Evolutionary conservation across 1,140 invertebrate species (phyloP).

Genomic region (Papilio dardanus): DNA sequence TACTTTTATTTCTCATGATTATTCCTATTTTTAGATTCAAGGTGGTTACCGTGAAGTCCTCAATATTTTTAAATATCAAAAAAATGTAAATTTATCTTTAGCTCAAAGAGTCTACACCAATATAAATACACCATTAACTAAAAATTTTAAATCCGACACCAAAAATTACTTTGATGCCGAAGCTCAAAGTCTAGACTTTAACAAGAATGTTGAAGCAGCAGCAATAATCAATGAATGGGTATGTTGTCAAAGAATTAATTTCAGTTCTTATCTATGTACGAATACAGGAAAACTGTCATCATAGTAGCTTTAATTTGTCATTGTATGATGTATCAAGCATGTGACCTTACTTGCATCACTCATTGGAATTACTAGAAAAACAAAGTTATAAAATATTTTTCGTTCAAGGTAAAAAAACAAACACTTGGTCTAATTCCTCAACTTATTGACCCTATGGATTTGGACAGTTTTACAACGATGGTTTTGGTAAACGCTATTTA

Average conservation of each 20-base stretch:
- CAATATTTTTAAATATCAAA: conserved; percentile 40
- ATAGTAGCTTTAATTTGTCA: no score
- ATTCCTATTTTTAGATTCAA: conserved; percentile 50
- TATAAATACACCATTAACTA: conserved; percentile 44
- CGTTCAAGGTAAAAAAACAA: conserved; percentile 81
- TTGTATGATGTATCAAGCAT: no score
- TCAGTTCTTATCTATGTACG: not conserved
- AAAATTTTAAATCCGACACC: conserved; percentile 62
- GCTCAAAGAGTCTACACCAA: conserved; percentile 53
- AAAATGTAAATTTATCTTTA: conserved; percentile 47
- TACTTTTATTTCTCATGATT: not conserved
- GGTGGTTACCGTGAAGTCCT: conserved; percentile 43
- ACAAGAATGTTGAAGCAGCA: conserved; percentile 68
- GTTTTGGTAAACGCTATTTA: conserved; percentile 75
- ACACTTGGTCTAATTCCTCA: conserved; percentile 86
- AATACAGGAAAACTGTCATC: no score
- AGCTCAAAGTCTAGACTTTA: conserved; percentile 82
- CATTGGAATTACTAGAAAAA: no score
- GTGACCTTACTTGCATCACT: no score
- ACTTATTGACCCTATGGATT: conserved; percentile 77
- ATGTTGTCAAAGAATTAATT: conserved; percentile 27
- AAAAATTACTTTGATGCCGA: conserved; percentile 60
- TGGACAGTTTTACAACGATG: conserved; percentile 68
- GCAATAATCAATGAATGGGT: conserved; percentile 85
- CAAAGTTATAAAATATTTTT: not conserved